Evolutionary conservation across 2,888 invertebrate genomes (phyloP), one percentile per base, ranked within the genome.

Genomic region (Celastrina argiolus): DNA sequence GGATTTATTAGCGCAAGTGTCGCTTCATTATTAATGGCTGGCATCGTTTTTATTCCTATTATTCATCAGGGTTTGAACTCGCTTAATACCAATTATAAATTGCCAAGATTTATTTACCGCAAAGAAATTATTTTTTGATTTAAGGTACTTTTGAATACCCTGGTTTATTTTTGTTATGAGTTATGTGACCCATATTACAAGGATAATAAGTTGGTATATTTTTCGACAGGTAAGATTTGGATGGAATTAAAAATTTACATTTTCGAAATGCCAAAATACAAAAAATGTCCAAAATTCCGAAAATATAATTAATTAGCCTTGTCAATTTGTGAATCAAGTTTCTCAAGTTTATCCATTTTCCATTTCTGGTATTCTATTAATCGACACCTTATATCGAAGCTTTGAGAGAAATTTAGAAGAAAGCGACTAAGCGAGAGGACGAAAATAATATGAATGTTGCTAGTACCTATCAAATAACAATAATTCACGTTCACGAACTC

Each of bases 41-140:
- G 18, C 39, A 18, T 36, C 36, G 61, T 61, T 36, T 36, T 61
- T 39, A 61, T 61, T 61, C 61, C 61, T 61, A 61, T 61, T 61
- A 61, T 14, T 61, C 61, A 61, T 61, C 61, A 61, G 61, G 61
- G 39, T 39, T 61, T 61, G 36, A 22, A 61, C 61, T 39, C 61
- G 61, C 39, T 36, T 36, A 61, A 39, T 61, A 36, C 36, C 16
- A 12, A 61, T 22, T 61, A 39, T 61, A 61, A 61, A 59, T 59
- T 36, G 36, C 59, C 31, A 59, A 61, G 61, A 61, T 61, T 61
- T 61, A 61, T 61, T 61, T 22, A 22, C 39, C 39, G 22, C 8
- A 36, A 61, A 61, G 34, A 61, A 36, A 61, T 5, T 39, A 39
- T 22, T 18, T 22, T 22, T 18, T 22, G 12, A 22, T 61, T 39